A percentile compares a stretch with the other conserved stretches of the same genome.
These are phyloP conservation scores for Himalopsyche phryganea DNA, from an alignment of 1,140 invertebrate genomes.

Conservation along the genomic window DNA sequence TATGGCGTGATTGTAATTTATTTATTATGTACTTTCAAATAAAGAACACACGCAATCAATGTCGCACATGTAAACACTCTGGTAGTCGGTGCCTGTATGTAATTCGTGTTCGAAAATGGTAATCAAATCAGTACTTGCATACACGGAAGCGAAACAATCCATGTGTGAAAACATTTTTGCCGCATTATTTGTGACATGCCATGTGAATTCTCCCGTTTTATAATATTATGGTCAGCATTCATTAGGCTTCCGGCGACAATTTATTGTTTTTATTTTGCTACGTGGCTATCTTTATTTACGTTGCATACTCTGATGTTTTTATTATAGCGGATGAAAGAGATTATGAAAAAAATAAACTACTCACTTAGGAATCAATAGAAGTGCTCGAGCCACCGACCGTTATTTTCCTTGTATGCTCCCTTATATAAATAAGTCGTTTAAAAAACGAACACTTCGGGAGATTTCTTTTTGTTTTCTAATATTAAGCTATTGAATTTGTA, in stretches of 20 bases:
- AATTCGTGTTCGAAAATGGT: too few species aligned
- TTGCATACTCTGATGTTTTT: background rate
- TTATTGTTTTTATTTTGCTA: constrained; percentile 6
- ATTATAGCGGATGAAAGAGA: background rate
- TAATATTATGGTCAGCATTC: constrained; percentile 6
- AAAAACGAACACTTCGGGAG: too few species aligned
- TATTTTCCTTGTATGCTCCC: background rate
- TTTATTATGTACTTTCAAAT: too few species aligned
- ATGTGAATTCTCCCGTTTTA: background rate
- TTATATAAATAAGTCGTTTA: too few species aligned
- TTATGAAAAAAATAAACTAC: too few species aligned
- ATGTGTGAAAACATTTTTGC: constrained; percentile 12
- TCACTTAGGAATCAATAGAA: background rate
- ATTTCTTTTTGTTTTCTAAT: too few species aligned
- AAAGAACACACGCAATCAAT: too few species aligned
- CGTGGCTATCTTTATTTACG: background rate
- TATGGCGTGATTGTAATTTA: too few species aligned
- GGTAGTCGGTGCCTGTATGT: background rate
- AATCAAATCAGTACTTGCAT: too few species aligned
- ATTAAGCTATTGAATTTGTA: too few species aligned
- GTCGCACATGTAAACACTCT: too few species aligned
- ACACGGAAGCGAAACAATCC: constrained; percentile 13
- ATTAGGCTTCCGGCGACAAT: constrained; percentile 10
- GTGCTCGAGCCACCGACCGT: background rate
- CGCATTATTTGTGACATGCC: background rate